These are phyloP conservation scores for Coregonus clupeaformis DNA, from an alignment of 2,113 vertebrate genomes.

Conservation along the genomic window DNA sequence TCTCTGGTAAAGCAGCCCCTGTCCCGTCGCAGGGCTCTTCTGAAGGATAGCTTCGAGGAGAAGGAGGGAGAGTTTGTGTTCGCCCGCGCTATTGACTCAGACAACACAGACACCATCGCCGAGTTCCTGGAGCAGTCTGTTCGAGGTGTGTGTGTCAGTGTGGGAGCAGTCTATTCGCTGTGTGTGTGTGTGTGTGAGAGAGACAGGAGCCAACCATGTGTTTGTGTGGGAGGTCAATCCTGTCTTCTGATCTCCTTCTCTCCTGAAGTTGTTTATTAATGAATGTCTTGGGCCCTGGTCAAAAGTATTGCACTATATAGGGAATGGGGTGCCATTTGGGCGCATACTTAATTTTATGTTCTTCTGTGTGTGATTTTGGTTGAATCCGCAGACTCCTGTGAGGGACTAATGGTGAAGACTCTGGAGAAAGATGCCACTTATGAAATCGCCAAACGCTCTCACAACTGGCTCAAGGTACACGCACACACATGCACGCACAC, in stretches of 20 bases:
- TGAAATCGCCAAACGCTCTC: constrained; percentile 90
- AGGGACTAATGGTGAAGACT: constrained; percentile 92
- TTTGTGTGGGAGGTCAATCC: neutral
- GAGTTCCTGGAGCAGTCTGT: constrained; percentile 91
- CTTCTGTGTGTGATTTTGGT: constrained; percentile 14
- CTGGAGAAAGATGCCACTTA: constrained; percentile 88
- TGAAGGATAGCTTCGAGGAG: constrained; percentile 81
- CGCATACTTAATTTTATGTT: neutral
- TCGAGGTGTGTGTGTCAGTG: constrained; percentile 70
- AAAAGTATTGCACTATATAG: too few relatives aligned
- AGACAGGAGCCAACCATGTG: constrained; percentile 5
- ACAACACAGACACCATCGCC: constrained; percentile 80
- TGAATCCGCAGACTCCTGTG: constrained; percentile 81
- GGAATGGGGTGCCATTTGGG: too few relatives aligned
- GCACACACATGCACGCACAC: neutral
- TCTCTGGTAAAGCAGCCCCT: constrained; percentile 83
- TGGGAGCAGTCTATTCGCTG: constrained; percentile 12
- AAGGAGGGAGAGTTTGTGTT: constrained; percentile 88
- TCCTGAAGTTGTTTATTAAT: constrained; percentile 1
- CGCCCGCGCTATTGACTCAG: constrained; percentile 79
- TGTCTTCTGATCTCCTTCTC: neutral
- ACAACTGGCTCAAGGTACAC: constrained; percentile 91
- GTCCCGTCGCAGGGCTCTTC: constrained; percentile 76
- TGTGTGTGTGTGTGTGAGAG: neutral
- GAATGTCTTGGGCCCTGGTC: constrained; percentile 10